These are phyloP conservation scores for Mesochorus sp. DNA, from an alignment of 2,888 invertebrate genomes.

Conservation along the genomic window DNA sequence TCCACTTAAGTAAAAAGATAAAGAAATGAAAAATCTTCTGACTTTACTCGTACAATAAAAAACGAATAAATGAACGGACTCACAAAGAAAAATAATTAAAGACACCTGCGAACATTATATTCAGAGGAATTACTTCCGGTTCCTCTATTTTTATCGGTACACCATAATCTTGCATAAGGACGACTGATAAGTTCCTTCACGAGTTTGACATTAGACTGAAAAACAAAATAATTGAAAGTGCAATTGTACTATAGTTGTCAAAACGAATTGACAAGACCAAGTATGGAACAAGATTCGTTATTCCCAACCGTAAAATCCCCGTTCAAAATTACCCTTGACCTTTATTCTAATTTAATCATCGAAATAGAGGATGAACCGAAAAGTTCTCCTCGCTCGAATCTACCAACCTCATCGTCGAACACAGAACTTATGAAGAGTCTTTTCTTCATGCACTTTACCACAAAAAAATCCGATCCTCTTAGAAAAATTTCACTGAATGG, in stretches of 20 bases:
- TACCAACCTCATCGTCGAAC: not conserved
- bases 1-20: too few species aligned
- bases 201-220: not conserved
- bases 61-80: not conserved
- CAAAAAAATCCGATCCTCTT: conserved; percentile 84
- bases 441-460: conserved; percentile 78
- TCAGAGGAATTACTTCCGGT: conserved; percentile 64
- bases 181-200: not conserved
- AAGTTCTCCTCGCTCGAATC: not conserved
- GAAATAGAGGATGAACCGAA: conserved; percentile 1
- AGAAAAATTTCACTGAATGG: conserved; percentile 83
- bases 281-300: conserved; percentile 24
- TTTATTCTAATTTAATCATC: conserved; percentile 52
- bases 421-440: conserved; percentile 39
- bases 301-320: not conserved
- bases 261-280: not conserved
- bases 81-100: not conserved
- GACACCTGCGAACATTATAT: conserved; percentile 71
- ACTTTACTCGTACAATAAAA: not conserved
- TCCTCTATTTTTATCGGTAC: conserved; percentile 46
- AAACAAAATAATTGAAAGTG: not conserved
- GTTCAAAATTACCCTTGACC: conserved; percentile 44
- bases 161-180: conserved; percentile 44
- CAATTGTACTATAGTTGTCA: not conserved
- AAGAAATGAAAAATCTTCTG: too few species aligned